These are phyloP conservation scores for Drosophila kikkawai DNA, from an alignment of 1,140 invertebrate genomes.

Conservation along the genomic window DNA sequence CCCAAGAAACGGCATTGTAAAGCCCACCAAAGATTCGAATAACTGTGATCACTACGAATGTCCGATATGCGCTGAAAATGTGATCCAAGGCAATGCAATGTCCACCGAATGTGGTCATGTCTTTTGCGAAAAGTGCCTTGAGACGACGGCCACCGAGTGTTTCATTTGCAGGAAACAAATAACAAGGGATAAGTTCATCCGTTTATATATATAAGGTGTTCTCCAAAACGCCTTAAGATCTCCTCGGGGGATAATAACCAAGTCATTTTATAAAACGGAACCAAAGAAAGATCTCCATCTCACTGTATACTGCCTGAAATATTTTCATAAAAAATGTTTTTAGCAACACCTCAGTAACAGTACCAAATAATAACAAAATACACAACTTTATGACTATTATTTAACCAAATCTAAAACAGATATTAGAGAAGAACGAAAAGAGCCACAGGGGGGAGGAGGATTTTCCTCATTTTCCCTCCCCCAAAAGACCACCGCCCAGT, in stretches of 20 bases:
- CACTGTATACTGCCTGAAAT: slow-evolving; percentile 25
- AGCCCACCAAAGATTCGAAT: background rate
- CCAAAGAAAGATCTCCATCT: background rate
- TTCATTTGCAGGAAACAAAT: too few species aligned
- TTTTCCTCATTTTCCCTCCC: slow-evolving; percentile 19
- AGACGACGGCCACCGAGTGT: too few species aligned
- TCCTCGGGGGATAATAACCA: too few species aligned
- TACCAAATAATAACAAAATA: slow-evolving; percentile 46
- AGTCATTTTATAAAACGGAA: background rate
- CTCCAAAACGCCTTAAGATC: too few species aligned
- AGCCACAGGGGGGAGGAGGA: background rate
- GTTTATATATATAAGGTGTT: background rate
- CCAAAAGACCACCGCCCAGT: slow-evolving; percentile 26
- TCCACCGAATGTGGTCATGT: background rate
- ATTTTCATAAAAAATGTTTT: slow-evolving; percentile 32
- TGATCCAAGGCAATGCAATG: background rate
- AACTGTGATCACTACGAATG: background rate
- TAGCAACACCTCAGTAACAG: slow-evolving; percentile 35
- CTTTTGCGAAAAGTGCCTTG: too few species aligned
- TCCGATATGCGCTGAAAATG: background rate
- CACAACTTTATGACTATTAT: slow-evolving; percentile 57
- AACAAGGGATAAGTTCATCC: background rate
- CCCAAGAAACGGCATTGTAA: background rate
- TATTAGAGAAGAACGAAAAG: slow-evolving; percentile 14
- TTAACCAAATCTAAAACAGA: slow-evolving; percentile 35